Evolutionary conservation across 1,140 invertebrate species (phyloP), one percentile per base, ranked within the genome.

Genomic region (Geopemphigus sp.): DNA sequence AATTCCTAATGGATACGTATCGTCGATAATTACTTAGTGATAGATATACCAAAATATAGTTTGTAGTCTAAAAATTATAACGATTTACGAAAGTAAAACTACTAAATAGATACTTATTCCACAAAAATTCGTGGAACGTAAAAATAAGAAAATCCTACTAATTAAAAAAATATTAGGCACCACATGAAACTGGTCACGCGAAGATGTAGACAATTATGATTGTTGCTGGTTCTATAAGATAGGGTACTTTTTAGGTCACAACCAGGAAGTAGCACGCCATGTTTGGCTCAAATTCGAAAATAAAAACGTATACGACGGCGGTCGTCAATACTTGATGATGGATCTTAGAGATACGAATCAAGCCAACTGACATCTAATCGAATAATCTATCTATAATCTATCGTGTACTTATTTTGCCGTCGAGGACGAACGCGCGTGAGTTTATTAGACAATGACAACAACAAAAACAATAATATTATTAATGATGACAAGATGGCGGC

Each of bases 181-280:
- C 22, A 68, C 15, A 32, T 11, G 2, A 12, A 10, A 15, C 17
- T 19, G 61, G 10, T 17, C 10, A 19, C 14, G 6, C 26, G 10
- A 11, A 63, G 3, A 39, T 39, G 1, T 19, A 5, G 8, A 63
- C 47, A 50, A 14, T 17, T 22, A n/a, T 22, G 24, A n/a, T 19
- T 2, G 17, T 32, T 11, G 15, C 19, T 3, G 26, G 15, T 1
- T 17, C 17, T n/a, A 4, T 11, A 1, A 0, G 15, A 29, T 8
- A 50, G 47, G 47, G 8, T 50, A 12, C 5, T 50, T 14, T 74
- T 57, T 22, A 53, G 73, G 73, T 76, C 73, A 76, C 3, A n/a
- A 76, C 56, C 70, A 76, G 26, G n/a, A 76, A 76, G 54, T 76
- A 24, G 56, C 56, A 59, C 73, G 54, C 53, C 54, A 57, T 57